Conservation (phyloP, 2,113 vertebrate genomes). For the Typhlomys cinereus region DNA sequence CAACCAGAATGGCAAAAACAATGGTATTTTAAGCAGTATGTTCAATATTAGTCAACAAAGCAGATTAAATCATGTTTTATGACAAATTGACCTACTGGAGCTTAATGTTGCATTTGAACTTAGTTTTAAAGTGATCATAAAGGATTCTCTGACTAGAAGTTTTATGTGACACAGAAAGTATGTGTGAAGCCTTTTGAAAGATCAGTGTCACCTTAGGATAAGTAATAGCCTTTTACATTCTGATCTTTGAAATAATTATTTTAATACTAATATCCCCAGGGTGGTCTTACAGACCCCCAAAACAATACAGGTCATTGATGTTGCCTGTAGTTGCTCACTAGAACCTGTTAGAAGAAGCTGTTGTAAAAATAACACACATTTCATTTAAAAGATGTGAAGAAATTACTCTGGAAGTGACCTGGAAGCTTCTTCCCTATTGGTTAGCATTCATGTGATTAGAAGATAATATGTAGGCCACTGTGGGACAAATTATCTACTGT, state of each 20-base stretch:
- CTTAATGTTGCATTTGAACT: background rate
- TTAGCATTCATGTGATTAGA: too few relatives aligned
- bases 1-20: background rate
- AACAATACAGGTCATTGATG: too few relatives aligned
- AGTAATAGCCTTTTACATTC: background rate
- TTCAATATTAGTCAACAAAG: background rate
- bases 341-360: too few relatives aligned
- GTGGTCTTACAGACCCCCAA: too few relatives aligned
- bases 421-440: too few relatives aligned
- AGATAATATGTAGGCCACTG: too few relatives aligned
- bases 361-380: too few relatives aligned
- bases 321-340: too few relatives aligned
- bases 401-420: too few relatives aligned
- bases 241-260: background rate
- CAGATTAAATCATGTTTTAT: background rate
- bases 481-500: too few relatives aligned
- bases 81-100: background rate
- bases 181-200: background rate
- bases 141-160: background rate
- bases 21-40: background rate
- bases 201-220: background rate
- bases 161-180: background rate
- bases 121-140: background rate
- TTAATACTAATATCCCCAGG: background rate
- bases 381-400: too few relatives aligned